phyloP scores from a whole-genome alignment of 2,888 invertebrate genomes.

The Selenia dentaria region DNA sequence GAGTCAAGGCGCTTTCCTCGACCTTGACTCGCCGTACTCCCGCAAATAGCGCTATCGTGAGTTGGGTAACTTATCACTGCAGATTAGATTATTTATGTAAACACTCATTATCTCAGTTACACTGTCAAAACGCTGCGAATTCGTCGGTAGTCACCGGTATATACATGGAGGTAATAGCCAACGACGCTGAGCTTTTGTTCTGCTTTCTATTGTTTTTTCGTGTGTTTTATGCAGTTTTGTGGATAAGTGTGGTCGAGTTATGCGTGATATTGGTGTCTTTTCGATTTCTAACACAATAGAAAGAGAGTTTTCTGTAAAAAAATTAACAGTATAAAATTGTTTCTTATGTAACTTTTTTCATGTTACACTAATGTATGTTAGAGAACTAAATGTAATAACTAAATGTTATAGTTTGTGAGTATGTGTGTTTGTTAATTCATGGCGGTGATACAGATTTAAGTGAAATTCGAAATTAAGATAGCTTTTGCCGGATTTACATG shows the following conservation, averaged over 20 bases:
- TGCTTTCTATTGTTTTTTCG: too few species aligned
- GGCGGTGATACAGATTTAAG: too few species aligned
- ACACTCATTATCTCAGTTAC: slow-evolving; percentile 10
- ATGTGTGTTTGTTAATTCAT: too few species aligned
- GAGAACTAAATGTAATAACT: too few species aligned
- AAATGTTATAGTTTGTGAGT: too few species aligned
- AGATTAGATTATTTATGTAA: slow-evolving; percentile 33
- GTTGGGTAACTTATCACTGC: slow-evolving; percentile 20
- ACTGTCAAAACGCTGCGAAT: slow-evolving; percentile 12
- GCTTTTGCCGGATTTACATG: too few species aligned
- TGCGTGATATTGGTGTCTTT: background rate
- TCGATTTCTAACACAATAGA: too few species aligned
- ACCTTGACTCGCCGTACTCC: slow-evolving; percentile 9
- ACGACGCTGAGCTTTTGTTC: slow-evolving; percentile 10
- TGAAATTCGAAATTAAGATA: too few species aligned
- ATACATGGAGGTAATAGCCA: slow-evolving; percentile 31
- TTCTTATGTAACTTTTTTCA: background rate
- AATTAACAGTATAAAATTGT: too few species aligned
- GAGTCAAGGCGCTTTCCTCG: slow-evolving; percentile 4
- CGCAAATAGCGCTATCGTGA: slow-evolving; percentile 10
- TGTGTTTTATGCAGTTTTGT: slow-evolving; percentile 1
- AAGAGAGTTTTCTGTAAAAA: too few species aligned
- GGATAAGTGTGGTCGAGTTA: background rate
- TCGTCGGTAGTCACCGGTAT: slow-evolving; percentile 21
- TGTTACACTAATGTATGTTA: too few species aligned